A percentile compares a stretch with the other conserved stretches of the same genome.
Evolutionary conservation across 2,113 vertebrate species (phyloP).

Genomic region (Colistium nudipinnis): DNA sequence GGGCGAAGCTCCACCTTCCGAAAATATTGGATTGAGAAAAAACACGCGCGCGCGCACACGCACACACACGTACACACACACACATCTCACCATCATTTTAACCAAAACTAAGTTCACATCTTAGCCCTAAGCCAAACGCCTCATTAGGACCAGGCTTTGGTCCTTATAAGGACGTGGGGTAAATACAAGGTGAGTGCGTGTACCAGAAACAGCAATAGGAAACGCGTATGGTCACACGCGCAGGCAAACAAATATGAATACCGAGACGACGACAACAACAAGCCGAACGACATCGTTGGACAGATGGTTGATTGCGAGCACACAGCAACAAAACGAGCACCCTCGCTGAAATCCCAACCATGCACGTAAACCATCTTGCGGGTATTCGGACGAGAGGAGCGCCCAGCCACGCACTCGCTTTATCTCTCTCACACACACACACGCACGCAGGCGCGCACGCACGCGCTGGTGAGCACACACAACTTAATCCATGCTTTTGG

Average conservation of each 20-base stretch:
- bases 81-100: conserved; percentile 14
- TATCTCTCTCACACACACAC: conserved; percentile 17
- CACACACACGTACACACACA: conserved; percentile 25
- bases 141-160: too few relatives aligned
- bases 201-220: too few relatives aligned
- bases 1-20: conserved; percentile 9
- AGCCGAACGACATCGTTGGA: conserved; percentile 15
- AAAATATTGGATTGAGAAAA: conserved; percentile 39
- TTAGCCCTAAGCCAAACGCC: too few relatives aligned
- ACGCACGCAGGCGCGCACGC: conserved; percentile 32
- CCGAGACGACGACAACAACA: neutral
- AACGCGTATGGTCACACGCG: neutral
- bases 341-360: conserved; percentile 54
- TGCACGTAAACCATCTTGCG: conserved; percentile 56
- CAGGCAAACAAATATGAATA: neutral
- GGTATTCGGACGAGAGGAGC: conserved; percentile 56
- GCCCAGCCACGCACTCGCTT: conserved; percentile 6
- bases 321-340: conserved; percentile 48
- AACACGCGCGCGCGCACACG: too few relatives aligned
- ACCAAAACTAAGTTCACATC: too few relatives aligned
- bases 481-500: conserved; percentile 50
- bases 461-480: conserved; percentile 31
- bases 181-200: too few relatives aligned
- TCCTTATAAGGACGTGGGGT: too few relatives aligned
- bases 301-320: conserved; percentile 48